A percentile compares a stretch with the other conserved stretches of the same genome.
These are phyloP conservation scores for Lasioglossum albipes DNA, from an alignment of 1,140 invertebrate genomes.

Conservation along the genomic window DNA sequence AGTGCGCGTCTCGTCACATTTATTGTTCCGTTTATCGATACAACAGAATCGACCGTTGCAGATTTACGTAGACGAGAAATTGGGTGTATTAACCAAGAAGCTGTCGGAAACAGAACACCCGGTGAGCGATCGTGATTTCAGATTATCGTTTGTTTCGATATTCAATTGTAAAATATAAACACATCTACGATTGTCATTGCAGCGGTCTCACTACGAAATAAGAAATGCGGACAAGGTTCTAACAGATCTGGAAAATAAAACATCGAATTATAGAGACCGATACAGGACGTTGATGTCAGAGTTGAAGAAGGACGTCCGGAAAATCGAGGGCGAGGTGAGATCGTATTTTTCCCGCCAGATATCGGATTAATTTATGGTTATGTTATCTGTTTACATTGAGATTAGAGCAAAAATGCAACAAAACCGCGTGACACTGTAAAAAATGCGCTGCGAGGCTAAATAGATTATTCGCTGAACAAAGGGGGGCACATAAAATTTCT, in stretches of 20 bases:
- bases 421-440: no score
- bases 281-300: slow-evolving; percentile 49
- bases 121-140: slow-evolving; percentile 16
- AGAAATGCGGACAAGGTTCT: slow-evolving; percentile 37
- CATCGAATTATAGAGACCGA: slow-evolving; percentile 28
- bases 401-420: no score
- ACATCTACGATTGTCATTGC: slow-evolving; percentile 9
- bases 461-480: no score
- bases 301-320: slow-evolving; percentile 54
- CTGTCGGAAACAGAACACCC: slow-evolving; percentile 24
- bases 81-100: slow-evolving; percentile 24
- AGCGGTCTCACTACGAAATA: slow-evolving; percentile 42
- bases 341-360: neutral
- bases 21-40: neutral
- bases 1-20: neutral
- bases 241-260: slow-evolving; percentile 46
- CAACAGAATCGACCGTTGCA: neutral
- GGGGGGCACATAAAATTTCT: no score
- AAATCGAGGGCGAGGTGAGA: slow-evolving; percentile 57
- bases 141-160: neutral
- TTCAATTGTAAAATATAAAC: neutral
- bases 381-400: no score
- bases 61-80: slow-evolving; percentile 14
- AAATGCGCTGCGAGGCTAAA: no score
- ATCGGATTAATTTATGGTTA: neutral